phyloP scores from a whole-genome alignment of 23 tunicate genomes.

The Trididemnum nubilum region DNA sequence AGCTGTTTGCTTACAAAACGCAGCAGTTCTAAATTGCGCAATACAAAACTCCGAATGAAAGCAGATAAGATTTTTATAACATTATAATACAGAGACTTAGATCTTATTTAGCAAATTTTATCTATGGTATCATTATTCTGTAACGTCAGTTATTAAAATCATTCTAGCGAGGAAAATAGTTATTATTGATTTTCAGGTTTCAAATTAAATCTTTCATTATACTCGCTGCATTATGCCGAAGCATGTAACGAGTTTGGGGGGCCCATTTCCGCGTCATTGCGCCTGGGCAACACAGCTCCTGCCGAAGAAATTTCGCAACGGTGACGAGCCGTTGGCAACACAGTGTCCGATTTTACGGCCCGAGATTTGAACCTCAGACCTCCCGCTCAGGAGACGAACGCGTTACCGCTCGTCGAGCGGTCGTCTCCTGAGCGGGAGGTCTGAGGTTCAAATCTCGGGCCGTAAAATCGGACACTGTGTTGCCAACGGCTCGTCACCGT shows the following conservation, averaged over 20 bases:
- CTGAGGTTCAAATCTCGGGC: neutral
- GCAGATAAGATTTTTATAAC: too few relatives aligned
- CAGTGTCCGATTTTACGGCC: neutral
- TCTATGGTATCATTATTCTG: too few relatives aligned
- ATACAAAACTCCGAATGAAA: too few relatives aligned
- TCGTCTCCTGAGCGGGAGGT: neutral
- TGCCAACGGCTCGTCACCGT: neutral
- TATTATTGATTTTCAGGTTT: too few relatives aligned
- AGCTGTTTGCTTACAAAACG: too few relatives aligned
- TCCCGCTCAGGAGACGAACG: neutral
- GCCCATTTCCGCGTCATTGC: constrained; percentile 2
- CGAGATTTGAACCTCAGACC: neutral
- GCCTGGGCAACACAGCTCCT: constrained; percentile 1
- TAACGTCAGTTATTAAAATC: too few relatives aligned
- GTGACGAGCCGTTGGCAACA: neutral
- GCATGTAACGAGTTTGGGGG: neutral
- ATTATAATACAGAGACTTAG: too few relatives aligned
- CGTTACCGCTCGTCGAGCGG: neutral
- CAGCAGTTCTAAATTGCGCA: too few relatives aligned
- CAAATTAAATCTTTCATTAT: neutral
- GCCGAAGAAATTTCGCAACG: constrained; percentile 1
- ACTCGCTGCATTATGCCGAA: neutral
- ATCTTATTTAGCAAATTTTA: too few relatives aligned
- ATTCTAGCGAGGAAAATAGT: too few relatives aligned
- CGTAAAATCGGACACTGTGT: constrained; percentile 2